A percentile compares a stretch with the other conserved stretches of the same genome.
These are phyloP conservation scores for Sinopyrophorus schimmeli DNA, from an alignment of 2,888 invertebrate genomes.

Conservation along the genomic window DNA sequence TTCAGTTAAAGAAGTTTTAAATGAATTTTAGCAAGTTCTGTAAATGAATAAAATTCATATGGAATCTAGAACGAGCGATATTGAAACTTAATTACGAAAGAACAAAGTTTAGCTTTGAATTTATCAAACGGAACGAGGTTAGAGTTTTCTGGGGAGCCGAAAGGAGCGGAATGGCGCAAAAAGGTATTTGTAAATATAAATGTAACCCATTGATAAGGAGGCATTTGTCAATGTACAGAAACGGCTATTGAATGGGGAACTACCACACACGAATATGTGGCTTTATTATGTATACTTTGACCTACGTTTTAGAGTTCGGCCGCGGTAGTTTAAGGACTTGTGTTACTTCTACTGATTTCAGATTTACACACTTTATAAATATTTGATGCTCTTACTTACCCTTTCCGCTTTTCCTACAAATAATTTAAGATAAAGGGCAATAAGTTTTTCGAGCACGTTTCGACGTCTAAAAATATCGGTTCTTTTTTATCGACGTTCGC, in stretches of 20 bases:
- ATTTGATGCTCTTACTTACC: conserved; percentile 40
- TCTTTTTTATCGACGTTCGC: too few relatives aligned
- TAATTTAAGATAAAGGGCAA: conserved; percentile 29
- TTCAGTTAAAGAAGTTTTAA: conserved; percentile 18
- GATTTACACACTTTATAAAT: conserved; percentile 42
- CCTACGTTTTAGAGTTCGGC: conserved; percentile 35
- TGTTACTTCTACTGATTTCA: conserved; percentile 40
- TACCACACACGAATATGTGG: conserved; percentile 26
- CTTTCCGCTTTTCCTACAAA: conserved; percentile 27
- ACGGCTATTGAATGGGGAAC: conserved; percentile 13
- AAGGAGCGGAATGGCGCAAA: background rate
- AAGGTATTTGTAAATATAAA: conserved; percentile 16
- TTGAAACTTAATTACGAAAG: conserved; percentile 6
- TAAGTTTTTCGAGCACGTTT: conserved; percentile 25
- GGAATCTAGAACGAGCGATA: background rate
- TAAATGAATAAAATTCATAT: conserved; percentile 11
- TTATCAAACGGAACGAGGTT: background rate
- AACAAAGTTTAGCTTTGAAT: too few relatives aligned
- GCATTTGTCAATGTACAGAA: conserved; percentile 26
- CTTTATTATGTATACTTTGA: conserved; percentile 41
- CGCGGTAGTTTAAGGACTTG: conserved; percentile 38
- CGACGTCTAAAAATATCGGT: conserved; percentile 11
- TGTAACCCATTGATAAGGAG: conserved; percentile 19
- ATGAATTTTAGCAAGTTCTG: conserved; percentile 9
- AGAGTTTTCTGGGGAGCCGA: background rate